Conservation (phyloP, 2,797 vertebrate genomes). For the Hyperoplus lanceolatus region DNA sequence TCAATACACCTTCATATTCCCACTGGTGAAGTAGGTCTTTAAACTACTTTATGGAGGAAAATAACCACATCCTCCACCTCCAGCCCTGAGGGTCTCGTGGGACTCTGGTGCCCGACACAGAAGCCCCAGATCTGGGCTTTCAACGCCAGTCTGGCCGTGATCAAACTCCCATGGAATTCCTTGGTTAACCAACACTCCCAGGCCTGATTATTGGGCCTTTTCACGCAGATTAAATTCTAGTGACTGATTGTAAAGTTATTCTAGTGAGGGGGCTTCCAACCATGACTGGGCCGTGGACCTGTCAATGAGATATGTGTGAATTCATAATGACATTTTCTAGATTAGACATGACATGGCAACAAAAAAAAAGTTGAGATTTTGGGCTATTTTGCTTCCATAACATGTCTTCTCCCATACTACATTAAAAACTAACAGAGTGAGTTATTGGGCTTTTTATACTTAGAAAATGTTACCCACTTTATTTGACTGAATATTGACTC, state of each 20-base stretch:
- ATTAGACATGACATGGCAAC: not conserved
- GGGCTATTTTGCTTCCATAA: no score
- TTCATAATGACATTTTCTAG: conserved; percentile 14
- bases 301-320: conserved; percentile 10
- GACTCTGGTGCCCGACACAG: conserved; percentile 50
- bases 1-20: no score
- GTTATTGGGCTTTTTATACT: no score
- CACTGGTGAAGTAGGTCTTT: no score
- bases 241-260: conserved; percentile 56
- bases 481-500: no score
- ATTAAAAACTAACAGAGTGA: no score
- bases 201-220: conserved; percentile 56
- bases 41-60: conserved; percentile 10
- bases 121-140: conserved; percentile 72
- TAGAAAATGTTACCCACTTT: no score
- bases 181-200: conserved; percentile 48
- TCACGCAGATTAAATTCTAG: conserved; percentile 51
- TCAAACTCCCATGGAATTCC: conserved; percentile 74
- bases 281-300: not conserved
- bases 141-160: conserved; percentile 69
- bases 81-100: conserved; percentile 25
- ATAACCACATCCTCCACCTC: not conserved
- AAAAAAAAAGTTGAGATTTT: no score
- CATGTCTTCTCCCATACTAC: no score
- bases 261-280: conserved; percentile 20